Percentiles rank a stretch among this genome's conserved stretches.
phyloP scores from a whole-genome alignment of 2,888 invertebrate genomes.

The Odontothrips loti region DNA sequence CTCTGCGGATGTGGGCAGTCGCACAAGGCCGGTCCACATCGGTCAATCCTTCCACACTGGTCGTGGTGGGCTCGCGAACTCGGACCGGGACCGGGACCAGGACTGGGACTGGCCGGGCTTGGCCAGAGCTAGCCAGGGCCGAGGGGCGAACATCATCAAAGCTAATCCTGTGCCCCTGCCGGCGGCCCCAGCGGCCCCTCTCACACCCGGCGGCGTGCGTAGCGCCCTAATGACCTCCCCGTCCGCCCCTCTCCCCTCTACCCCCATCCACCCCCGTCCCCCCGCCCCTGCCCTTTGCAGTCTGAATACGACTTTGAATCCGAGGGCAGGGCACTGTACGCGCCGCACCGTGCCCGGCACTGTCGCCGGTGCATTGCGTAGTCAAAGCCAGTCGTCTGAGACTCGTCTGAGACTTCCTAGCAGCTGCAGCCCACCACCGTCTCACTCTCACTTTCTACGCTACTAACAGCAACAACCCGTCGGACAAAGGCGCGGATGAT shows the following conservation, averaged over 20 bases:
- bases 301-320: conserved; percentile 8
- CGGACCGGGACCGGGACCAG: not conserved
- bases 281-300: not conserved
- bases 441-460: not conserved
- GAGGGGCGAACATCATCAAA: conserved; percentile 3
- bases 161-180: not conserved
- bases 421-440: not conserved
- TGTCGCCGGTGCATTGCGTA: too few relatives aligned
- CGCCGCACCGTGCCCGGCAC: too few relatives aligned
- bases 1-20: too few relatives aligned
- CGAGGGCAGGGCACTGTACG: not conserved
- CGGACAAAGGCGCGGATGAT: not conserved
- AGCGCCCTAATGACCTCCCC: conserved; percentile 14
- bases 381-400: too few relatives aligned
- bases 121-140: not conserved
- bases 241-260: not conserved
- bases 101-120: not conserved
- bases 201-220: not conserved
- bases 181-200: not conserved
- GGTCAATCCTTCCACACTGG: too few relatives aligned
- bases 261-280: not conserved
- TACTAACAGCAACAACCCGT: not conserved
- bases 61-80: not conserved
- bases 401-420: not conserved
- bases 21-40: too few relatives aligned